Conservation (phyloP, 2,797 vertebrate genomes). For the Lagodon rhomboides region DNA sequence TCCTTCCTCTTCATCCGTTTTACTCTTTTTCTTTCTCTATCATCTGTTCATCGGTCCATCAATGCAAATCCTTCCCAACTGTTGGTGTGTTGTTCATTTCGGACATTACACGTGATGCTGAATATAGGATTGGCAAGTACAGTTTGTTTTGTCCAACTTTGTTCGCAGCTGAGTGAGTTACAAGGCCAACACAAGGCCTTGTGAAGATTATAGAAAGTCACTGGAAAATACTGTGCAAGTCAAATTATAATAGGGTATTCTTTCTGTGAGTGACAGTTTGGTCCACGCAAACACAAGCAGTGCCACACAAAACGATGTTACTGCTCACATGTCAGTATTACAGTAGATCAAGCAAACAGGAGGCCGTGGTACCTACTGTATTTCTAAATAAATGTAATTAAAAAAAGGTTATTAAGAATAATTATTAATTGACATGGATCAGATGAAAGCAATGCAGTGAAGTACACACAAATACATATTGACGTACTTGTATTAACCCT, state of each 20-base stretch:
- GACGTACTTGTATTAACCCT: conserved; percentile 18
- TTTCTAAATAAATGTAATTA: conserved; percentile 9
- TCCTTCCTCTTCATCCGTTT: conserved; percentile 36
- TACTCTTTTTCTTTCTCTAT: conserved; percentile 38
- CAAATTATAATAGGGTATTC: neutral
- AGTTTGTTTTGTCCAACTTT: conserved; percentile 36
- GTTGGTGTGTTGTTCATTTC: conserved; percentile 22
- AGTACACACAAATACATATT: conserved; percentile 4
- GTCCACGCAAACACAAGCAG: conserved; percentile 28
- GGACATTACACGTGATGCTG: neutral
- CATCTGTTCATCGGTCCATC: conserved; percentile 44
- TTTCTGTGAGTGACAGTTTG: conserved; percentile 26
- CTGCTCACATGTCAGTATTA: conserved; percentile 9
- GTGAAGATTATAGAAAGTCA: conserved; percentile 25
- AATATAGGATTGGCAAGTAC: neutral
- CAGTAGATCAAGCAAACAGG: conserved; percentile 9
- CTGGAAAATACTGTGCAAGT: conserved; percentile 26
- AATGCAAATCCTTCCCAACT: conserved; percentile 22
- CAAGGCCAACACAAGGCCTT: conserved; percentile 12
- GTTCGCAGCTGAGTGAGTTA: neutral
- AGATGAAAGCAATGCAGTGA: neutral
- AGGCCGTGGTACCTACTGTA: conserved; percentile 1
- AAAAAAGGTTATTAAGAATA: neutral
- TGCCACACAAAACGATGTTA: conserved; percentile 20
- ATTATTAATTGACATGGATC: conserved; percentile 13